Percentiles rank a stretch among this genome's conserved stretches.
Evolutionary conservation across 2,113 vertebrate genomes (phyloP).

Genomic region (Petrocephalus microphthalmus): DNA sequence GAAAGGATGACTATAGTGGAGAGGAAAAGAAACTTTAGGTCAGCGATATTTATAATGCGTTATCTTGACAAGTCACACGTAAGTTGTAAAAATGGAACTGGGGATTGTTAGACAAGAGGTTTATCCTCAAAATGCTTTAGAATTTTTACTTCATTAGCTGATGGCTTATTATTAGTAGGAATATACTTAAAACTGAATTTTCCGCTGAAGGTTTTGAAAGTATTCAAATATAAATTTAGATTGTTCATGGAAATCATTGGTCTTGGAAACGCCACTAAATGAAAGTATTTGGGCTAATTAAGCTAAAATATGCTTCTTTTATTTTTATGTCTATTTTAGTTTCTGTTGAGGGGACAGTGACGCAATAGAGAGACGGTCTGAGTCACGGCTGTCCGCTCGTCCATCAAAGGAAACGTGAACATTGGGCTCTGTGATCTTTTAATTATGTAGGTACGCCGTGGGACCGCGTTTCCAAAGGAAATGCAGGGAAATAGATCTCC

Average conservation of each 20-base stretch:
- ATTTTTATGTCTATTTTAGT: background rate
- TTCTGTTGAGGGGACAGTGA: background rate
- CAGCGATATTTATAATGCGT: background rate
- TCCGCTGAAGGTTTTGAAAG: background rate
- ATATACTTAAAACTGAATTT: background rate
- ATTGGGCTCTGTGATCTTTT: slow-evolving; percentile 19
- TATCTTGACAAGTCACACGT: background rate
- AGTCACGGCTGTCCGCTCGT: background rate
- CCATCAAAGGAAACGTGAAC: slow-evolving; percentile 22
- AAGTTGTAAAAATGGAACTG: background rate
- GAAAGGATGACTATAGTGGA: background rate
- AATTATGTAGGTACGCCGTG: slow-evolving; percentile 14
- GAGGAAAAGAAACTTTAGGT: background rate
- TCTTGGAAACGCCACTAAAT: background rate
- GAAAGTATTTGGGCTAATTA: background rate
- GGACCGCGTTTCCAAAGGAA: slow-evolving; percentile 24
- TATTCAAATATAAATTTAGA: background rate
- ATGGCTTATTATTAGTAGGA: background rate
- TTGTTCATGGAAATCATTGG: no score
- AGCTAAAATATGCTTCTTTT: background rate
- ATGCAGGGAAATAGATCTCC: slow-evolving; percentile 26
- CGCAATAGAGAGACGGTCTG: background rate
- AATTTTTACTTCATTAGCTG: background rate
- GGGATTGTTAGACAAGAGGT: background rate
- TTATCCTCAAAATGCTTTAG: background rate